Evolutionary conservation across 2,888 invertebrate genomes (phyloP).

Genomic region (Chloromyia formosa): DNA sequence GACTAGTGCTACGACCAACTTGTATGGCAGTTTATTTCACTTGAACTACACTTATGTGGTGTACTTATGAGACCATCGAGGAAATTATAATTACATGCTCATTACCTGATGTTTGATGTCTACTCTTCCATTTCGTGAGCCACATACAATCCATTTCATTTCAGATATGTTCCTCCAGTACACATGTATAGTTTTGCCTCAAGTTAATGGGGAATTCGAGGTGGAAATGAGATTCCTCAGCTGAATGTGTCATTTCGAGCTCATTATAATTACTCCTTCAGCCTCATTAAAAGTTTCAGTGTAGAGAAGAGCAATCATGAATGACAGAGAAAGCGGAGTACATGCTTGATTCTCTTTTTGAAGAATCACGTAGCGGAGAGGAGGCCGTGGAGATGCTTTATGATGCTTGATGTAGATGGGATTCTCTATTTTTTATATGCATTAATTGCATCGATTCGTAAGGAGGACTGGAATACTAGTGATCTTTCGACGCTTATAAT

Average conservation of each 20-base stretch:
- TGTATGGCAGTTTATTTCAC: slow-evolving; percentile 39
- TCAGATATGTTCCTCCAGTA: background rate
- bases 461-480: too few species aligned
- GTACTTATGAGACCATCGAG: slow-evolving; percentile 34
- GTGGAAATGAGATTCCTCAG: slow-evolving; percentile 45
- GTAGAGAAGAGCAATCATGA: slow-evolving; percentile 22
- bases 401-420: background rate
- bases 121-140: slow-evolving; percentile 14
- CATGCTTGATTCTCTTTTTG: slow-evolving; percentile 7
- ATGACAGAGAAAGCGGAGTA: slow-evolving; percentile 3
- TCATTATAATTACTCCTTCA: slow-evolving; percentile 49
- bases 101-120: slow-evolving; percentile 54
- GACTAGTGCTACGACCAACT: slow-evolving; percentile 14
- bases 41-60: slow-evolving; percentile 41
- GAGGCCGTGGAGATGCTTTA: background rate
- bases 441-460: too few species aligned
- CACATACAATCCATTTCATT: background rate
- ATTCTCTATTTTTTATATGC: background rate
- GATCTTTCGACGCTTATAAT: background rate
- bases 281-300: slow-evolving; percentile 49
- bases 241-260: slow-evolving; percentile 48
- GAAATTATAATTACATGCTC: slow-evolving; percentile 56
- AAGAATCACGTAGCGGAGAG: background rate
- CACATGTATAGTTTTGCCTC: slow-evolving; percentile 14
- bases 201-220: background rate